Percentiles rank a stretch among this genome's conserved stretches.
These are phyloP conservation scores for Eolophus roseicapilla DNA, from an alignment of 2,113 vertebrate species.

Conservation along the genomic window DNA sequence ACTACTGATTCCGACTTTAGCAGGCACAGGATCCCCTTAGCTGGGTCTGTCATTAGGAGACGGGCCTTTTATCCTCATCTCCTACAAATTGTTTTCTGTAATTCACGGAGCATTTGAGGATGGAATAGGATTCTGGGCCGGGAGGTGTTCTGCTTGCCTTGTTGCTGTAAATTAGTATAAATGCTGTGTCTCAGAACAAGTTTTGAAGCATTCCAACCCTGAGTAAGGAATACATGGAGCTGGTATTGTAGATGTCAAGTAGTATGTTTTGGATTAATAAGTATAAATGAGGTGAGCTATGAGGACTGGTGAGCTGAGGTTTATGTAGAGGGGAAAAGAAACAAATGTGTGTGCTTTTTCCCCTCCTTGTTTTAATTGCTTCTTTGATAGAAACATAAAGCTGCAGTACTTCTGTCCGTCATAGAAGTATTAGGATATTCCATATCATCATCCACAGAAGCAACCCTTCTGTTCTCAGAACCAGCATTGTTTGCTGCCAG, in stretches of 20 bases:
- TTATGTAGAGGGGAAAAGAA: background rate
- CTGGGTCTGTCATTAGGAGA: background rate
- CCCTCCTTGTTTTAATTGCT: background rate
- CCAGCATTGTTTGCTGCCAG: background rate
- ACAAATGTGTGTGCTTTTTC: background rate
- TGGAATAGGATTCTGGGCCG: background rate
- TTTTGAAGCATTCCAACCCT: background rate
- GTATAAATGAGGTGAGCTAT: background rate
- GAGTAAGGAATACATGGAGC: background rate
- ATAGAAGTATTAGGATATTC: background rate
- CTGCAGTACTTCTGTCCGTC: background rate
- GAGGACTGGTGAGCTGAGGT: background rate
- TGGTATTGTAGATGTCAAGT: background rate
- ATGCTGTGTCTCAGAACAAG: background rate
- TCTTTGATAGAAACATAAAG: background rate
- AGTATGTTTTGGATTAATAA: background rate
- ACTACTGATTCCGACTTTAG: background rate
- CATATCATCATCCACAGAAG: background rate
- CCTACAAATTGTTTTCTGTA: background rate
- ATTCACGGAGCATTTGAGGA: background rate
- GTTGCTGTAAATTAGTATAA: background rate
- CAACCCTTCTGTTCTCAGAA: background rate
- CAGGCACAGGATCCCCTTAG: background rate
- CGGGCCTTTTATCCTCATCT: background rate
- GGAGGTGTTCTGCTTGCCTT: background rate